Percentiles rank a stretch among this genome's conserved stretches.
Conservation (phyloP, 2,113 vertebrate genomes). For the Tyto alba region DNA sequence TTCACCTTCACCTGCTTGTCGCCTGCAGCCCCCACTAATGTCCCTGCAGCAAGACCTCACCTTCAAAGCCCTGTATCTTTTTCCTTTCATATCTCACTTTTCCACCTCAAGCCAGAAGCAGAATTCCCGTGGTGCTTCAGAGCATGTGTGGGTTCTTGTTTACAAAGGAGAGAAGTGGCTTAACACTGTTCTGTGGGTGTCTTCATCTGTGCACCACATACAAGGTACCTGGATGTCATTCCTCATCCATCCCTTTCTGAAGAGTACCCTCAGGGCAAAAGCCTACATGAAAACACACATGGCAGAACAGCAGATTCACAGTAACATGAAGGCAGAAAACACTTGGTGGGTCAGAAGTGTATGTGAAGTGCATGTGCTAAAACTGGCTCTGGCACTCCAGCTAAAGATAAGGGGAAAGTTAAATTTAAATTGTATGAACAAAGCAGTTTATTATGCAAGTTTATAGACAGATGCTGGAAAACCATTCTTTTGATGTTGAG, state of each 20-base stretch:
- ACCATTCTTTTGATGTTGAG: not conserved
- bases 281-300: not conserved
- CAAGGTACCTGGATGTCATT: not conserved
- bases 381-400: not conserved
- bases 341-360: not conserved
- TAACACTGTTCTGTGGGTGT: not conserved
- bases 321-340: not conserved
- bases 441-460: not conserved
- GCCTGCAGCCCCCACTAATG: not conserved
- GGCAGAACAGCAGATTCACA: not conserved
- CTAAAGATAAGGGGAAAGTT: not conserved
- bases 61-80: not conserved
- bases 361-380: not conserved
- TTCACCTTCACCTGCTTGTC: not conserved
- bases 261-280: not conserved
- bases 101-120: not conserved
- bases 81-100: not conserved
- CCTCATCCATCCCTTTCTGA: not conserved
- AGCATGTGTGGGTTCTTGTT: not conserved
- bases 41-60: not conserved
- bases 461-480: not conserved
- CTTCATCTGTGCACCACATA: not conserved
- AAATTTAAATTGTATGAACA: not conserved
- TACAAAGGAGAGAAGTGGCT: not conserved
- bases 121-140: not conserved